These are phyloP conservation scores for Cheirogaleus medius DNA, from an alignment of 2,113 vertebrate genomes.

Conservation along the genomic window DNA sequence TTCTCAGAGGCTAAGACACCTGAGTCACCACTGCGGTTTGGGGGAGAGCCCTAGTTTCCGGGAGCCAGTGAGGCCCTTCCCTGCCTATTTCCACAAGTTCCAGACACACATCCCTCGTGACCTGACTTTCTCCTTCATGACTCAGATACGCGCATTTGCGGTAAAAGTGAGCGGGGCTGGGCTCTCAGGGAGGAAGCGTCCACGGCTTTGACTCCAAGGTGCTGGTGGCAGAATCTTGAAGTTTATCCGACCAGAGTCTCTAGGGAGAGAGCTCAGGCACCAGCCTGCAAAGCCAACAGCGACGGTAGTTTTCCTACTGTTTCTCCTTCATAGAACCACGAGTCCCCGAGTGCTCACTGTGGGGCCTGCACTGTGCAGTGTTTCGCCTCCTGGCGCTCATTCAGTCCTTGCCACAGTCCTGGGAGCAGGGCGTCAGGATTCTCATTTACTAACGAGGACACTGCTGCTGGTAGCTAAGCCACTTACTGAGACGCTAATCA, in stretches of 20 bases:
- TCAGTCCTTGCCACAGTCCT: neutral
- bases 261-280: neutral
- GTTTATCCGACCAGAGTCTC: neutral
- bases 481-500: rapidly evolving
- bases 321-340: neutral
- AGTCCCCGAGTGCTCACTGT: neutral
- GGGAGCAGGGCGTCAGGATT: neutral
- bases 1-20: neutral
- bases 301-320: neutral
- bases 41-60: neutral
- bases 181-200: neutral
- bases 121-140: neutral
- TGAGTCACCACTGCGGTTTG: neutral
- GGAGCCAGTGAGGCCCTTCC: neutral
- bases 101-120: neutral
- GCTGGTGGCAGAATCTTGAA: neutral
- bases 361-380: neutral
- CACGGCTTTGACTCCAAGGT: neutral
- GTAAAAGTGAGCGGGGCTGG: neutral
- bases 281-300: too few species aligned
- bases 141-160: neutral
- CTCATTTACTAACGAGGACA: neutral
- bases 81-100: neutral
- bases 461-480: neutral
- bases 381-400: neutral